These are phyloP conservation scores for Felis catus DNA, from an alignment of 2,113 vertebrate genomes.

Conservation along the genomic window F.catus_Fca126_mat1.0 CM031418.1:73993501-73994000, in stretches of 20 bases:
- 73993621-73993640: background rate
- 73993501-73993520: background rate
- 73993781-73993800: no score
- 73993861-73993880: no score
- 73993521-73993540: background rate
- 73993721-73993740: no score
- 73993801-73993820: accelerated
- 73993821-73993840: no score
- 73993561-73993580: background rate
- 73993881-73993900: no score
- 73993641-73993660: background rate
- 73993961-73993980: no score
- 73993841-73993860: no score
- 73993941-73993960: background rate
- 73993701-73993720: background rate
- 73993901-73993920: no score
- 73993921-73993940: no score
- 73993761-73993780: no score
- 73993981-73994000: background rate
- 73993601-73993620: background rate
- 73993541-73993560: background rate
- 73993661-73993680: background rate
- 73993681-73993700: background rate
- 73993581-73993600: background rate
- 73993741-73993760: no score